phyloP scores from a whole-genome alignment of 2,888 invertebrate species.

The Tachina grossa region DNA sequence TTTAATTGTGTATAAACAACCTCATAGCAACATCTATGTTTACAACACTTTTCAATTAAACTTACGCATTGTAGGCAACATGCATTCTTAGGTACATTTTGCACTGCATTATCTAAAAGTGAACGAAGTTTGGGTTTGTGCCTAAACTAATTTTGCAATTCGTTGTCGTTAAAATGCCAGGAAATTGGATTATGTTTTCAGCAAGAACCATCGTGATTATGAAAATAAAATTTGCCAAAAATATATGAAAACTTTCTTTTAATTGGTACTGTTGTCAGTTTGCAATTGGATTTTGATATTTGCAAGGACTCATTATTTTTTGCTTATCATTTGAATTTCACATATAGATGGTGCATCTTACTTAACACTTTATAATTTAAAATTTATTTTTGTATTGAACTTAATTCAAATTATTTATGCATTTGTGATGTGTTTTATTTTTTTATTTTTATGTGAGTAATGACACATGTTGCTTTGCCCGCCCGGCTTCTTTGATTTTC shows the following conservation, averaged over 20 bases:
- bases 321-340: slow-evolving; percentile 24
- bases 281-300: background rate
- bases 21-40: background rate
- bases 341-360: slow-evolving; percentile 57
- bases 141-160: slow-evolving; percentile 55
- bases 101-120: slow-evolving; percentile 50
- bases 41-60: background rate
- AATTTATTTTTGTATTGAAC: background rate
- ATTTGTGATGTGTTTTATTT: background rate
- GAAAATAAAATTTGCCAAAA: slow-evolving; percentile 10
- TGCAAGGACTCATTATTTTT: no score
- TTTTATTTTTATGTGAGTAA: background rate
- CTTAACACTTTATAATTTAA: background rate
- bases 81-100: background rate
- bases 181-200: slow-evolving; percentile 22
- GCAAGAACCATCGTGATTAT: background rate
- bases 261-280: background rate
- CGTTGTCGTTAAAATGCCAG: slow-evolving; percentile 47
- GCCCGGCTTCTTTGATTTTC: slow-evolving; percentile 71
- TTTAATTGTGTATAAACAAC: no score
- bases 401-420: no score
- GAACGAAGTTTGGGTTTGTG: slow-evolving; percentile 56
- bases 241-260: no score
- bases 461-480: slow-evolving; percentile 51
- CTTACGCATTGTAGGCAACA: background rate